A percentile compares a stretch with the other conserved stretches of the same genome.
Evolutionary conservation across 2,888 invertebrate species (phyloP).

Genomic region (Melinaea menophilus): DNA sequence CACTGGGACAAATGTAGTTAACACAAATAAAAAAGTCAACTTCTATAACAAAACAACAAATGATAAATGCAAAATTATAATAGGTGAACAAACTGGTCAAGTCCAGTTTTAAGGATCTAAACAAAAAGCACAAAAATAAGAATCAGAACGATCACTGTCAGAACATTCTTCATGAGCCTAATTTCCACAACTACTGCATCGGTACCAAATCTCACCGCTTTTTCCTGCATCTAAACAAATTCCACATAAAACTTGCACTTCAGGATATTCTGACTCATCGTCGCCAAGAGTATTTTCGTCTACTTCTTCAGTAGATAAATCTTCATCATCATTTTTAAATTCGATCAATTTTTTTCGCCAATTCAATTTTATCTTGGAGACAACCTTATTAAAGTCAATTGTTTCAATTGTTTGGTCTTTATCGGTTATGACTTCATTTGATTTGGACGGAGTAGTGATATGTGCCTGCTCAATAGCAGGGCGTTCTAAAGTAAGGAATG

Average conservation of each 20-base stretch:
- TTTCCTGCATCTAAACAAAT: slow-evolving; percentile 34
- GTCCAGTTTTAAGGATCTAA: slow-evolving; percentile 18
- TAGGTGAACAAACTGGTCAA: not conserved
- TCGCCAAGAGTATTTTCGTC: slow-evolving; percentile 15
- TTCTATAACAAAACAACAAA: slow-evolving; percentile 8
- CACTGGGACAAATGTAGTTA: slow-evolving; percentile 6
- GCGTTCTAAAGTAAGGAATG: too few relatives aligned
- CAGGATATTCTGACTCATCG: slow-evolving; percentile 11
- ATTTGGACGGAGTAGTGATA: too few relatives aligned
- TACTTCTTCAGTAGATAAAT: slow-evolving; percentile 13
- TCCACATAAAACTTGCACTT: slow-evolving; percentile 28
- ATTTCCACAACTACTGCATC: slow-evolving; percentile 31
- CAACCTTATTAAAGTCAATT: slow-evolving; percentile 11
- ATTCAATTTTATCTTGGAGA: not conserved
- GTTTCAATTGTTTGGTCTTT: too few relatives aligned
- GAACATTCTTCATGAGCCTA: slow-evolving; percentile 34
- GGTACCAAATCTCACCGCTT: slow-evolving; percentile 34
- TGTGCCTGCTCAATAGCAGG: too few relatives aligned
- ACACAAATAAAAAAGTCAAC: slow-evolving; percentile 4
- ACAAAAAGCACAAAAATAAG: slow-evolving; percentile 21
- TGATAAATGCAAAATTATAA: slow-evolving; percentile 6
- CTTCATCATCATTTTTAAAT: slow-evolving; percentile 13
- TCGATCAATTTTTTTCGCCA: not conserved
- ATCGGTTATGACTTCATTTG: too few relatives aligned
- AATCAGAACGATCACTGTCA: slow-evolving; percentile 29